Base-by-base conservation (phyloP, 2,797 vertebrate genomes). In the Siniperca scherzeri region DNA sequence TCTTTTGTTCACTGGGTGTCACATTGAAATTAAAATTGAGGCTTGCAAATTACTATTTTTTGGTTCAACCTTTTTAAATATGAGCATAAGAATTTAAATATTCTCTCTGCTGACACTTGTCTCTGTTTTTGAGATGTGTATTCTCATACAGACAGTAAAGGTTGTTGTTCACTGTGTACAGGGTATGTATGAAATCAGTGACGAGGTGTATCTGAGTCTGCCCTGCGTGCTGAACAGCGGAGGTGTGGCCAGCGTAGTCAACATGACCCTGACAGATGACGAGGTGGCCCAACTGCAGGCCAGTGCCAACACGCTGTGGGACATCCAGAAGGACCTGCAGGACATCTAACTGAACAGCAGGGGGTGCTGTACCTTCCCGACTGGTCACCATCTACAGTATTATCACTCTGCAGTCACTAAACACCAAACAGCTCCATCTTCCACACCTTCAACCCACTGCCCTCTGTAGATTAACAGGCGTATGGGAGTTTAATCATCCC, bases 131-230 rank as follows among this genome's bases (percentile, higher is more conserved):
- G 14, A 48, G 22, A 38, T 52, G 33, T 22, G 8, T 53, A 7
- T 12, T 22, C 48, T 65, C 27, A 59, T 4, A 62, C 69, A 77
- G 48, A 55, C 38, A n/a, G 22, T 82, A 5, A 52, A 56, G 6
- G 11, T n/a, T 69, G 11, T 70, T 52, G 55, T 73, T 70, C 36
- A 11, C 13, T 5, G n/a, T 30, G n/a, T 7, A 12, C 93, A 99
- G 98, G 97, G 96, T 42, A 97, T 97, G 97, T 98, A 97, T 3
- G 97, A 98, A 40, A 97, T 99, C 74, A 65, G 92, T 19, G 96
- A 98, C 0, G 96, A 99, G 69, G 98, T 99, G 76, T 99, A 97
- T 92, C 91, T 99, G 87, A 99, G 97, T 88, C 95, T 99, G 48
- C 98, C 98, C 0, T 97, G 97, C 61, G 96, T 99, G 82, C 92